Base-by-base conservation (phyloP, 92 coral and sea anemone genomes). In the Parazoanthus swiftii region DNA sequence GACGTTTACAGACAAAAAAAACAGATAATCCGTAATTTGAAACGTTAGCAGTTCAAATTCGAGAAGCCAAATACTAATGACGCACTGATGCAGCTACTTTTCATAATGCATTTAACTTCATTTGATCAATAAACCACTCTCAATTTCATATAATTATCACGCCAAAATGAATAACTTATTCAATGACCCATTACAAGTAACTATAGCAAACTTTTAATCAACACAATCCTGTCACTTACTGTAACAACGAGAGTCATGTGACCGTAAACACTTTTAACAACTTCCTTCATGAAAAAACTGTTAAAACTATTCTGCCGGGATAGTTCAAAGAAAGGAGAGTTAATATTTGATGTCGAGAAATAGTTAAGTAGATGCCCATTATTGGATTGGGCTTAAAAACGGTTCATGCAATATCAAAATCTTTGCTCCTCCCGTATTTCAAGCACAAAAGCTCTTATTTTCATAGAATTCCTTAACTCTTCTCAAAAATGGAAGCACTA, bases 81-180 rank as follows among this genome's bases (percentile, higher is more conserved):
- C 70, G 70, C 26, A 70, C 79, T n/a, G 42, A 70, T 73, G 77
- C 87, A 84, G 87, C 74, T 68, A 23, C 26, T 48, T 84, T 84
- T 71, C 77, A 25, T 20, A 46, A 44, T 8, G 65, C 46, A 26
- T 15, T 71, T 18, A 70, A 71, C 21, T 78, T 71, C 16, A 25
- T 70, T 48, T n/a, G 8, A 67, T 33, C 37, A 11, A 71, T 68
- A 68, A 44, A 71, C 51, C 87, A 84, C 77, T 84, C 65, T 43
- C 72, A 20, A 84, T 68, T 48, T 46, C 43, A 72, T 84, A 84
- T 71, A 71, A 71, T 84, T 84, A 70, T 84, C 87, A 84, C 50
- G 72, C 79, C 56, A 70, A 71, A 84, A 71, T 25, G 43, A 71
- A 84, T 68, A 71, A 84, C 72, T 84, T 26, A 14, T 70, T 44